Evolutionary conservation across 2,797 vertebrate species (phyloP).

Genomic region (Coregonus sp.): DNA sequence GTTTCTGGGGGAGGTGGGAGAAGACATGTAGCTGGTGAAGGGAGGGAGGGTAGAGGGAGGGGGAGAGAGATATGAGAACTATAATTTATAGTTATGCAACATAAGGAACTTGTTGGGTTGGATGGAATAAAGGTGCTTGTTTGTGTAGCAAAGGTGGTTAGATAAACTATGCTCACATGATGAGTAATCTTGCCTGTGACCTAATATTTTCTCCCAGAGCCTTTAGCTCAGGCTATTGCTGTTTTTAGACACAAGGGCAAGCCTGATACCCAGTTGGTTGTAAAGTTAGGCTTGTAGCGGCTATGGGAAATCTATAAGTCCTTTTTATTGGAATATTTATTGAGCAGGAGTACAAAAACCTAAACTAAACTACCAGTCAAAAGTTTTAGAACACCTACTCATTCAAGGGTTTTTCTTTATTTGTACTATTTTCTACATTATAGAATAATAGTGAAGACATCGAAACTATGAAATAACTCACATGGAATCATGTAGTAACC

Average conservation of each 20-base stretch:
- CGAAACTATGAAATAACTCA: too few relatives aligned
- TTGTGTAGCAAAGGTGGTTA: too few relatives aligned
- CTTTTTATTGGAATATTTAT: not conserved
- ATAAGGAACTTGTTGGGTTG: too few relatives aligned
- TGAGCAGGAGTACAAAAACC: not conserved
- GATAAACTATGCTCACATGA: not conserved
- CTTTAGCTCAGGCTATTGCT: not conserved
- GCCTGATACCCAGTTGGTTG: not conserved
- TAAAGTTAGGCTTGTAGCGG: not conserved
- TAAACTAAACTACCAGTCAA: too few relatives aligned
- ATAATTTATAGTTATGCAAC: too few relatives aligned
- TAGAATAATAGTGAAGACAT: too few relatives aligned
- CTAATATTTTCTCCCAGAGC: not conserved
- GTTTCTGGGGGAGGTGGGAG: conserved; percentile 41
- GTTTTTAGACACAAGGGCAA: not conserved
- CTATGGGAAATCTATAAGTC: not conserved
- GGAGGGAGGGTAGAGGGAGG: not conserved
- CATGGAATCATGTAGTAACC: too few relatives aligned
- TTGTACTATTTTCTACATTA: too few relatives aligned
- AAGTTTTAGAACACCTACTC: too few relatives aligned
- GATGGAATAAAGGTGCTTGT: too few relatives aligned
- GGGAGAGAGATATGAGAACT: not conserved
- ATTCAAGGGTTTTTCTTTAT: too few relatives aligned
- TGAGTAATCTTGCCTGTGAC: not conserved
- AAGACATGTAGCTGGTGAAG: not conserved